Evolutionary conservation across 2,113 vertebrate species (phyloP).

Genomic region (Nicator chloris): DNA sequence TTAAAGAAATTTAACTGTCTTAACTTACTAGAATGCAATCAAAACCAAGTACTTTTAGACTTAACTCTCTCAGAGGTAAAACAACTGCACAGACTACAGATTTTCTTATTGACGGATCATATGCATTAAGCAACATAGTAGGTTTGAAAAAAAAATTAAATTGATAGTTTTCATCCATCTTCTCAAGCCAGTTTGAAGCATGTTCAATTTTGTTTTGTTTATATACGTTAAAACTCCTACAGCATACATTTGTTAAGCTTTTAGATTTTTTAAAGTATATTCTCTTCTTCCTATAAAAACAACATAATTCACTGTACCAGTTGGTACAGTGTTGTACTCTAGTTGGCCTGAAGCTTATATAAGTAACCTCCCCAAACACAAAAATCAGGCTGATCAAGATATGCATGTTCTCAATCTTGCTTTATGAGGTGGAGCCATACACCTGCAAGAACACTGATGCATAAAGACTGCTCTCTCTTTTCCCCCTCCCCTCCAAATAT

Average conservation of each 20-base stretch:
- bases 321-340: too few species aligned
- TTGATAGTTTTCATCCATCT: not conserved
- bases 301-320: not conserved
- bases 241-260: not conserved
- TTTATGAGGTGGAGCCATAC: not conserved
- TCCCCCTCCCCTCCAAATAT: not conserved
- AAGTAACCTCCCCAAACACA: not conserved
- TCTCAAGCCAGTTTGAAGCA: not conserved
- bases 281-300: not conserved
- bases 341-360: not conserved
- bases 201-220: not conserved
- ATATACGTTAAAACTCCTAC: not conserved
- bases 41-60: not conserved
- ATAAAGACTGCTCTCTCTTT: not conserved
- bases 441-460: not conserved
- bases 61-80: not conserved
- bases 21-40: not conserved
- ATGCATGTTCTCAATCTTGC: not conserved
- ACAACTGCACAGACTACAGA: not conserved
- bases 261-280: not conserved
- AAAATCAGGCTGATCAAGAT: slow-evolving; percentile 39
- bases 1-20: not conserved
- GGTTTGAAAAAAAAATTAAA: not conserved
- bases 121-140: accelerated
- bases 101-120: not conserved